phyloP scores from a whole-genome alignment of 2,888 invertebrate genomes.

The Campaea margaritaria region DNA sequence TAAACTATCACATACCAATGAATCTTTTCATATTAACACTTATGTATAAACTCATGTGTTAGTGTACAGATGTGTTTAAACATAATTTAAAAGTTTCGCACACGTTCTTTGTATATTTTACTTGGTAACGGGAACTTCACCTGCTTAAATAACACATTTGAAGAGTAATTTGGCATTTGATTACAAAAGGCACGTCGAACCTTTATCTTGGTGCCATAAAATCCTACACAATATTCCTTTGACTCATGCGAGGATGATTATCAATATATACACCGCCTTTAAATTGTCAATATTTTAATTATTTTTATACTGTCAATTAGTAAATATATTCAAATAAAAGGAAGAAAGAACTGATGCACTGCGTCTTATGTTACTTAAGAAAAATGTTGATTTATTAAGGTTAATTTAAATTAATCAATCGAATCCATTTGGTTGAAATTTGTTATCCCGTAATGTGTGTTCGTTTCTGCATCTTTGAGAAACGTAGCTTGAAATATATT shows the following conservation, averaged over 20 bases:
- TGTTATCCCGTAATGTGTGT: slow-evolving; percentile 19
- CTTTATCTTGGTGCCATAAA: slow-evolving; percentile 18
- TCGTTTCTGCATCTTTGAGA: slow-evolving; percentile 7
- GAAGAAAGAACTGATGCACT: slow-evolving; percentile 13
- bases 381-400: slow-evolving; percentile 22
- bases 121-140: neutral
- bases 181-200: slow-evolving; percentile 20
- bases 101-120: neutral
- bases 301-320: neutral
- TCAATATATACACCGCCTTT: too few relatives aligned
- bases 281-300: too few relatives aligned
- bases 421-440: slow-evolving; percentile 17
- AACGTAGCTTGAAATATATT: too few relatives aligned
- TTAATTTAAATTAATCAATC: slow-evolving; percentile 29
- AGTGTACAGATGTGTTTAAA: too few relatives aligned
- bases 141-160: slow-evolving; percentile 1
- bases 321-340: slow-evolving; percentile 6
- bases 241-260: neutral
- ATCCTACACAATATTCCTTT: neutral
- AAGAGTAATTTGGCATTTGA: slow-evolving; percentile 6
- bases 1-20: too few relatives aligned
- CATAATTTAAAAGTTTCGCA: neutral
- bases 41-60: too few relatives aligned
- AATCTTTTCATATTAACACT: too few relatives aligned
- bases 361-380: slow-evolving; percentile 3